Evolutionary conservation across 2,797 vertebrate species (phyloP).

Genomic region (Chiroxiphia lanceolata): DNA sequence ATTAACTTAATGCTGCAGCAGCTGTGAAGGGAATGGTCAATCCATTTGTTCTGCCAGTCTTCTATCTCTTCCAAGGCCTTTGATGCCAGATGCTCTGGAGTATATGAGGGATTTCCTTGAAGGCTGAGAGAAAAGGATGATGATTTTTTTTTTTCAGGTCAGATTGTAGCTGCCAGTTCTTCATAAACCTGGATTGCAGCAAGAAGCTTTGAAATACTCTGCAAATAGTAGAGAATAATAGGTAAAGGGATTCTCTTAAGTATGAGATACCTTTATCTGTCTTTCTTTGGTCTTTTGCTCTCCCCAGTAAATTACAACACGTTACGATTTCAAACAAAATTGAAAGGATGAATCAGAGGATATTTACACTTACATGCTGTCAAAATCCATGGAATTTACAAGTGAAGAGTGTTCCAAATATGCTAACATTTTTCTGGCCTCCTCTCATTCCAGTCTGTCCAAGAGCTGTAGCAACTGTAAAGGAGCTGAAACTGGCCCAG

Average conservation of each 20-base stretch:
- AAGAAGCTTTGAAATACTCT: not conserved
- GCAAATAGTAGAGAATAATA: not conserved
- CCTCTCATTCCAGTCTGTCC: slow-evolving; percentile 21
- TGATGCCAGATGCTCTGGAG: not conserved
- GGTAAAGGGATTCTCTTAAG: not conserved
- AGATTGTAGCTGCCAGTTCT: not conserved
- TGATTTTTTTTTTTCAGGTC: not conserved
- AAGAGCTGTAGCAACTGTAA: slow-evolving; percentile 20
- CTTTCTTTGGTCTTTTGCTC: not conserved
- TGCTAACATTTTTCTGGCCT: slow-evolving; percentile 30
- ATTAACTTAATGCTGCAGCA: not conserved
- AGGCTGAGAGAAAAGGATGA: not conserved
- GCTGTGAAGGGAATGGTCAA: not conserved
- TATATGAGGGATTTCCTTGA: not conserved
- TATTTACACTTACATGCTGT: slow-evolving; percentile 25
- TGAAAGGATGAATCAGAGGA: slow-evolving; percentile 16
- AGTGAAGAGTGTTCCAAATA: slow-evolving; percentile 31
- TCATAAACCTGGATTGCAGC: not conserved
- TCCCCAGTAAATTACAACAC: not conserved
- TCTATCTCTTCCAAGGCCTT: not conserved
- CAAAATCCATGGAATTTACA: slow-evolving; percentile 40
- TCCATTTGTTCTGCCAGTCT: not conserved
- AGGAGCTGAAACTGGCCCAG: slow-evolving; percentile 33
- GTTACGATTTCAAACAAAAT: not conserved
- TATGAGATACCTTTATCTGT: not conserved